A percentile compares a stretch with the other conserved stretches of the same genome.
phyloP scores from a whole-genome alignment of 2,888 invertebrate species.

The Heteromyza rotundicornis region DNA sequence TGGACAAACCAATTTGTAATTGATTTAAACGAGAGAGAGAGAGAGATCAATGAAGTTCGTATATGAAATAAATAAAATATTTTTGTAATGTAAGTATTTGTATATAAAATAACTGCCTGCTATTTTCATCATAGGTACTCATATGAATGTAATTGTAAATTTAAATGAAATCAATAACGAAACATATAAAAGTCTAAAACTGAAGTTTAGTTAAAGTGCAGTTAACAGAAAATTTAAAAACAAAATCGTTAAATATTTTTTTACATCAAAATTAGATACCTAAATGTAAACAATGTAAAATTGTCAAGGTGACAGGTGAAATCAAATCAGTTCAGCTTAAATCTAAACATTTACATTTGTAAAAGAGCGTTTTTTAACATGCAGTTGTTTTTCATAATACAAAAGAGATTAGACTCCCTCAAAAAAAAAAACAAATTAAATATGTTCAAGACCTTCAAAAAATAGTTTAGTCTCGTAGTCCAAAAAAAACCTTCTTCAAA shows the following conservation, averaged over 20 bases:
- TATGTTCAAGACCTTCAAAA: constrained; percentile 48
- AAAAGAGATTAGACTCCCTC: not conserved
- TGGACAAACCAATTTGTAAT: too few relatives aligned
- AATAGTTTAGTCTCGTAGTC: constrained; percentile 46
- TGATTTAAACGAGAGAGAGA: too few relatives aligned
- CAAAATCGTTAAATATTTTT: constrained; percentile 23
- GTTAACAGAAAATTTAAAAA: constrained; percentile 36
- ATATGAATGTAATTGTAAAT: constrained; percentile 36
- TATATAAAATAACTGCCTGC: not conserved
- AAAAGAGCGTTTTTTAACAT: constrained; percentile 24
- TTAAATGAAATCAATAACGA: constrained; percentile 34
- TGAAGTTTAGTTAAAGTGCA: constrained; percentile 38
- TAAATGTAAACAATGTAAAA: constrained; percentile 19
- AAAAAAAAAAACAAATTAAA: constrained; percentile 12
- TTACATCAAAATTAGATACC: too few relatives aligned
- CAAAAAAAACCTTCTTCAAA: constrained; percentile 35
- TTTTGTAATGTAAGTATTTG: not conserved
- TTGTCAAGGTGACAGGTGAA: not conserved
- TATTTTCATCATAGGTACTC: constrained; percentile 21
- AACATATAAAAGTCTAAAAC: constrained; percentile 27
- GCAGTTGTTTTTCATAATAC: not conserved
- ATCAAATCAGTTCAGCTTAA: not conserved
- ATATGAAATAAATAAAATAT: constrained; percentile 4
- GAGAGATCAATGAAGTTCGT: too few relatives aligned
- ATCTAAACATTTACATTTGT: constrained; percentile 16